These are phyloP conservation scores for Parochlus steinenii DNA, from an alignment of 2,888 invertebrate genomes.

Conservation along the genomic window DNA sequence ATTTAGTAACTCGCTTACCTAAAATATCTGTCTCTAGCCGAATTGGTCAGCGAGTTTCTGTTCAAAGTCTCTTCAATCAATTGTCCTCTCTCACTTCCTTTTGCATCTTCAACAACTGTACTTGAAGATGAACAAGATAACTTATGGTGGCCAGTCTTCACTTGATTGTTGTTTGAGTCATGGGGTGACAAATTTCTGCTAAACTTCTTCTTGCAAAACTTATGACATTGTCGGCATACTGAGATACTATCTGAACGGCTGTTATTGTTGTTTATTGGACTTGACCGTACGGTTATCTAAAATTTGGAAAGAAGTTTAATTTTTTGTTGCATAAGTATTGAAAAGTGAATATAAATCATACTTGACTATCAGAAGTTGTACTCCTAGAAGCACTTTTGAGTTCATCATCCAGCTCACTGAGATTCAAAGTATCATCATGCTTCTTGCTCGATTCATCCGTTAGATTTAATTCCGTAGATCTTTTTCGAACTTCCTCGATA, in stretches of 20 bases:
- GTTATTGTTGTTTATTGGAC: conserved; percentile 39
- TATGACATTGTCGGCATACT: conserved; percentile 62
- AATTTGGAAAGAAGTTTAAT: conserved; percentile 16
- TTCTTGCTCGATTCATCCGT: conserved; percentile 33
- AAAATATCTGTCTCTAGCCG: too few relatives aligned
- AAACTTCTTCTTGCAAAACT: conserved; percentile 49
- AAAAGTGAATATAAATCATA: conserved; percentile 30
- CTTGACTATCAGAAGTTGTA: conserved; percentile 64
- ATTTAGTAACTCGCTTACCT: conserved; percentile 28
- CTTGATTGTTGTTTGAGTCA: conserved; percentile 22
- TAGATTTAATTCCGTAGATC: conserved; percentile 51
- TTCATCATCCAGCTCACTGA: conserved; percentile 32
- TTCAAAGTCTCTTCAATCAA: neutral
- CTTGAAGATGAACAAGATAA: conserved; percentile 14
- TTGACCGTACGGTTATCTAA: conserved; percentile 61
- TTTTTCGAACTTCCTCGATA: conserved; percentile 49
- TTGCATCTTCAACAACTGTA: conserved; percentile 13
- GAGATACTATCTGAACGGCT: conserved; percentile 44
- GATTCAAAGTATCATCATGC: conserved; percentile 32
- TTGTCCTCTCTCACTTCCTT: conserved; percentile 1
- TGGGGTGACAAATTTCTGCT: conserved; percentile 36
- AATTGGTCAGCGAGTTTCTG: conserved; percentile 23
- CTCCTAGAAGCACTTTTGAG: conserved; percentile 52
- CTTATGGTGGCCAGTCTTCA: conserved; percentile 12
- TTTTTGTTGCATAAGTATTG: too few relatives aligned